Conservation (phyloP, 2,888 invertebrate species). For the Leucoma salicis region DNA sequence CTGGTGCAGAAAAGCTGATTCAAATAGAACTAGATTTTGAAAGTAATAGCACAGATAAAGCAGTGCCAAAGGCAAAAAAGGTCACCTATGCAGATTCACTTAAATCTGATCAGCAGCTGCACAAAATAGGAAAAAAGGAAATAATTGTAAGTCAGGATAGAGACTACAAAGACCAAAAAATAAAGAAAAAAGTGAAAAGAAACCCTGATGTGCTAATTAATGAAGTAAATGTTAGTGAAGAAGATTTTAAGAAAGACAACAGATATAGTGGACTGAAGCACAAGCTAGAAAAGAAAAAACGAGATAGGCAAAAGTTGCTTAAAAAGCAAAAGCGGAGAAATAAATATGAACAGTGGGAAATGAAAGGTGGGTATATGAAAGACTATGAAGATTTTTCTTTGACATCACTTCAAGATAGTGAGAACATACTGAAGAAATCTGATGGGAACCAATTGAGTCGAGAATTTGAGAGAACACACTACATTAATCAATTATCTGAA, state of each 20-base stretch:
- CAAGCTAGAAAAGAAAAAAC: slow-evolving; percentile 61
- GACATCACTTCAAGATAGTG: slow-evolving; percentile 50
- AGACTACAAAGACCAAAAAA: slow-evolving; percentile 16
- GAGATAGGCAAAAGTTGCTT: slow-evolving; percentile 58
- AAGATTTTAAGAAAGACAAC: slow-evolving; percentile 65
- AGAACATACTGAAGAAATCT: slow-evolving; percentile 37
- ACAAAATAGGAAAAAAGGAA: slow-evolving; percentile 36
- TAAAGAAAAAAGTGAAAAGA: slow-evolving; percentile 52
- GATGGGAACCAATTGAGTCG: slow-evolving; percentile 39
- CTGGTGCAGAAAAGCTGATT: slow-evolving; percentile 16
- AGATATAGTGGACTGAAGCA: slow-evolving; percentile 56
- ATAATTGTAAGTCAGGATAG: slow-evolving; percentile 64
- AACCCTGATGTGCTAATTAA: slow-evolving; percentile 29
- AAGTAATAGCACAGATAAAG: slow-evolving; percentile 15
- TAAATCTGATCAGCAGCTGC: slow-evolving; percentile 40
- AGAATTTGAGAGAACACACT: slow-evolving; percentile 37
- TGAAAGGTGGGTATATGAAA: slow-evolving; percentile 67
- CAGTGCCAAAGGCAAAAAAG: slow-evolving; percentile 34
- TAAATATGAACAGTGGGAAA: slow-evolving; percentile 73
- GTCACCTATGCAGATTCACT: slow-evolving; percentile 66
- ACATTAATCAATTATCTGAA: slow-evolving; percentile 40
- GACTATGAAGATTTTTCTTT: slow-evolving; percentile 63
- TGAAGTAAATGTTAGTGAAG: slow-evolving; percentile 50
- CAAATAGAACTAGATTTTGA: slow-evolving; percentile 11
- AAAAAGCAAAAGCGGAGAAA: slow-evolving; percentile 70